These are phyloP conservation scores for Aepyceros melampus DNA, from an alignment of 2,113 vertebrate genomes.

Conservation along the genomic window DNA sequence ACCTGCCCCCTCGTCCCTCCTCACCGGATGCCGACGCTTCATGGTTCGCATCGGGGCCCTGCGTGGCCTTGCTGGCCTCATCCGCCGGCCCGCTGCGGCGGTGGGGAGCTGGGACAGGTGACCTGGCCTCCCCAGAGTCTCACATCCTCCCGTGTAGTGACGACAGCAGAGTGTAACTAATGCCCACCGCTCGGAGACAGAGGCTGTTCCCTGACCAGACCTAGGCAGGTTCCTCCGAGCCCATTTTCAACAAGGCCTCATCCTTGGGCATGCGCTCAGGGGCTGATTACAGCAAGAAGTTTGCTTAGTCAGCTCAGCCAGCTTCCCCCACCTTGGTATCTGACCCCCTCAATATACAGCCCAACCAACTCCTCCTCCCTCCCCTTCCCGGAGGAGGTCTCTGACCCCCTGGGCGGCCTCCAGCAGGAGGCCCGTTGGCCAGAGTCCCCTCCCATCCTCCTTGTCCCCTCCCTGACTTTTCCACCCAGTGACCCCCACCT, in stretches of 20 bases:
- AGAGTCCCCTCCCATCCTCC: background rate
- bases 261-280: background rate
- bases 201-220: background rate
- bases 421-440: background rate
- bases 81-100: fast-evolving
- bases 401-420: background rate
- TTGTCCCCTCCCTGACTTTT: background rate
- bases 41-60: background rate
- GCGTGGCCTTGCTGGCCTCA: background rate
- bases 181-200: background rate
- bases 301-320: background rate
- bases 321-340: background rate
- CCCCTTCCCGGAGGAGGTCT: background rate
- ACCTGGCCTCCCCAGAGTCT: fast-evolving
- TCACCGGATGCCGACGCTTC: fast-evolving
- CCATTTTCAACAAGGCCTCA: background rate
- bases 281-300: background rate
- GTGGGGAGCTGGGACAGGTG: background rate
- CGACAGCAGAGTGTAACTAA: background rate
- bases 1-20: no score
- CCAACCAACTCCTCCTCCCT: background rate
- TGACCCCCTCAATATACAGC: background rate
- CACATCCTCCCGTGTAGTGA: fast-evolving
- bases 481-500: background rate
- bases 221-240: background rate